Base-by-base conservation (phyloP, 2,113 vertebrate genomes). In the Xiphias gladius region DNA sequence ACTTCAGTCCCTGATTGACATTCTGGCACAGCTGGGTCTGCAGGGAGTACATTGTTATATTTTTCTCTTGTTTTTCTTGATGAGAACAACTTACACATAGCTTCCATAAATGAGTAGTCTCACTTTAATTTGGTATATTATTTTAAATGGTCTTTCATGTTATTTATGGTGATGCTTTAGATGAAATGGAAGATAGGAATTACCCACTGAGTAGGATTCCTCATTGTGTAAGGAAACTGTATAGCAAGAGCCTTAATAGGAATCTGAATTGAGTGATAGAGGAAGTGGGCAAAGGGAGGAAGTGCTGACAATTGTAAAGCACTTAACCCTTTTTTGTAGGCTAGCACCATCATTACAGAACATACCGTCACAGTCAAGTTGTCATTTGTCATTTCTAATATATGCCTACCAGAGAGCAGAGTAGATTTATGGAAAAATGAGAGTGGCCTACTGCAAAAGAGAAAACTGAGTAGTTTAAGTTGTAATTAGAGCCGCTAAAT, bases 1-100 rank as follows among this genome's bases (percentile, higher is more conserved):
- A 71, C 66, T 79, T 72, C 19, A 54, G 17, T 67, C 22, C 16
- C 39, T 71, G 81, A 88, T 19, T 86, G 87, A 79, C 84, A 80
- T 64, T 46, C 67, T 86, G 83, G 70, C 73, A 71, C 83, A 78
- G 52, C 35, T 64, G 0, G 22, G 80, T 55, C 84, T 22, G 76
- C 70, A 54, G 83, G 80, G 55, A 32, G 46, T 26, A 24, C 74
- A 24, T 70, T 75, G 73, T 83, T 55, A 70, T 24, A 82, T 54
- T 48, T 26, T 35, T 67, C 57, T 54, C 61, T 57, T 58, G 65
- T 22, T 72, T 68, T 52, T 68, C 61, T 66, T 55, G 59, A 69
- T 69, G 43, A 68, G 66, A 59, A 72, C 64, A 35, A 82, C 68
- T 46, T 35, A n/a, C 17, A 39, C 41, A 19, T 0, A 66, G 46